Evolutionary conservation across 2,888 invertebrate species (phyloP), one percentile per base, ranked within the genome.

Genomic region (Venusia cambrica): DNA sequence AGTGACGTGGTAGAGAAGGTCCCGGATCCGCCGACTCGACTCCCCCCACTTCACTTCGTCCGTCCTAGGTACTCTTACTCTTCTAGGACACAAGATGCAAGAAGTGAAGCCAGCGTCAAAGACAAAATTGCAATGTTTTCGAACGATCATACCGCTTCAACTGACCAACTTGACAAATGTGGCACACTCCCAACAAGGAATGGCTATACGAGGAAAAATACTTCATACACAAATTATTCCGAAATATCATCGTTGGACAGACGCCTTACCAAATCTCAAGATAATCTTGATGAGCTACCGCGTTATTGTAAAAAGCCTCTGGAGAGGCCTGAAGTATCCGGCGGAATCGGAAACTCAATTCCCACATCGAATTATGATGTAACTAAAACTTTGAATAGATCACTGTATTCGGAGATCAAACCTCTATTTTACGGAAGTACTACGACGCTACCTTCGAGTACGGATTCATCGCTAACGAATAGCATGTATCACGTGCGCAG

Each of bases 101-200:
- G 92, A 62, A 94, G 94, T 46, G 93, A 93, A 73, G 91, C 91
- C 49, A 94, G 94, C 59, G 94, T 95, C 33, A 91, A 92, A 60
- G 95, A 95, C 66, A 95, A 95, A 81, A 95, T 95, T 57, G 95
- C 95, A 37, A 94, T 95, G 93, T 95, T 95, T 75, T 94, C 94
- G 21, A 90, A 84, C 51, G 84, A 87, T 42, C 73, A 73, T 39
- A 56, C 77, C 1, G 58, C 72, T 17, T 80, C 85, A 39, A 58
- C 84, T 6, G 78, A 83, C 42, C 68, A 73, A 13, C 53, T 87
- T 30, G 81, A 83, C 44, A 83, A 87, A 62, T 80, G 75, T 60
- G 73, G 81, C 20, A 83, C 84, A 12, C 58, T 85, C 36, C 84
- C 84, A 13, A 43, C 60, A 2, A 73, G 73, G 54, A 68, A 57